Base-by-base conservation (phyloP, 1,140 invertebrate species). In the Bombus superbus region DNA sequence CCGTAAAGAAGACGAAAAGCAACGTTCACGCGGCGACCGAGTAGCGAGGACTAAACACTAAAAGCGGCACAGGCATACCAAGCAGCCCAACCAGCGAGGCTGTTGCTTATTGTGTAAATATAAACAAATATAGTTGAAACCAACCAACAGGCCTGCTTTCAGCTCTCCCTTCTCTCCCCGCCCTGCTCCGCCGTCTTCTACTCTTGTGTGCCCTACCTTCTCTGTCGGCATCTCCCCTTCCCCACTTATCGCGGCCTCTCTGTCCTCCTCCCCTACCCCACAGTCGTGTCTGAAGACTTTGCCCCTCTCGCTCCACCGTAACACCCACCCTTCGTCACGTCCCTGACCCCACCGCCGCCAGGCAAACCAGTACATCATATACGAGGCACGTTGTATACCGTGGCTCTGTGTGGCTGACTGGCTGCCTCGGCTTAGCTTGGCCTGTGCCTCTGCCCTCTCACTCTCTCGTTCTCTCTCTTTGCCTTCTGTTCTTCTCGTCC, bases 61-160 rank as follows among this genome's bases (percentile, higher is more conserved):
- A 94, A 94, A 93, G 92, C 93, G 90, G 92, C 90, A 89, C 88
- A 89, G 89, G 91, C 89, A 92, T 92, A 75, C 86, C 88, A 86
- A 89, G 89, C 88, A 87, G 87, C 91, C 88, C 90, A 91, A 93
- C 91, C 91, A 92, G 86, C 93, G 92, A 92, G 93, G 94, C 94
- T 94, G 93, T 95, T 95, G 95, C 94, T 95, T 95, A 94, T 95
- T 95, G 94, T 95, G 94, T 95, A 95, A 95, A 95, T 95, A 95
- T 95, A 95, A 95, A 95, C 94, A 95, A 95, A 95, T 95, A 95
- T 95, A 94, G 94, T 94, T 93, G 94, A 94, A 94, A 95, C 95
- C 94, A 94, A 95, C 95, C 95, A 95, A 95, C 94, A 95, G 95
- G 95, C 95, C 94, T 95, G 94, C 94, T 94, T 95, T 94, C 93